Evolutionary conservation across 2,797 vertebrate genomes (phyloP).

Genomic region (Astyanax mexicanus): DNA sequence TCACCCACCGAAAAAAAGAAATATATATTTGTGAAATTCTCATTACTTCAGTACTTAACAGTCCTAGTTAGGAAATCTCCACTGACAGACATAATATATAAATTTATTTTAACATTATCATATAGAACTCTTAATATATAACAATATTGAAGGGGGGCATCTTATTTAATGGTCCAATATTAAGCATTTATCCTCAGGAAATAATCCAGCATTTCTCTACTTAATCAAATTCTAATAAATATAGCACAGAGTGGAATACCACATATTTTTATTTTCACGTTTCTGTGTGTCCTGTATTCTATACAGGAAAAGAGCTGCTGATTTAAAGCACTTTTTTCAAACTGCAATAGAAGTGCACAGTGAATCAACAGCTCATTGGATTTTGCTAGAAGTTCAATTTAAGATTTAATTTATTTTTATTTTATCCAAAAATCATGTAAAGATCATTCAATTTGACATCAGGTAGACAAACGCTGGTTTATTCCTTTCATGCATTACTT

Average conservation of each 20-base stretch:
- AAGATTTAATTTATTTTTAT: too few species aligned
- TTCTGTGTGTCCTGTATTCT: background rate
- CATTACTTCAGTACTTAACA: conserved; percentile 4
- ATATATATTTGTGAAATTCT: too few species aligned
- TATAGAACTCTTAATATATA: conserved; percentile 16
- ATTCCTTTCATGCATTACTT: conserved; percentile 5
- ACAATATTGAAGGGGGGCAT: background rate
- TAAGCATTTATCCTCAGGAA: background rate
- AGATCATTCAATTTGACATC: background rate
- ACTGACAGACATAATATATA: conserved; percentile 14
- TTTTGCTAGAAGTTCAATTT: too few species aligned
- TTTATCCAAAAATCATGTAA: too few species aligned
- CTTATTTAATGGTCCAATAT: conserved; percentile 20
- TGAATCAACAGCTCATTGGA: background rate
- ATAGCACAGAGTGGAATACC: background rate
- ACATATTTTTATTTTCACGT: background rate
- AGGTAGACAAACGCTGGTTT: background rate
- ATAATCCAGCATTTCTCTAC: background rate
- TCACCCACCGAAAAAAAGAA: background rate
- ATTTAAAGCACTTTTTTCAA: background rate
- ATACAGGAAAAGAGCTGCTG: background rate
- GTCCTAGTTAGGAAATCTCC: conserved; percentile 1
- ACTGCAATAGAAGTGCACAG: background rate
- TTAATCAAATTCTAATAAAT: background rate
- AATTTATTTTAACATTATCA: conserved; percentile 1